Base-by-base conservation (phyloP, 2,113 vertebrate genomes). In the Chaetops frenatus region DNA sequence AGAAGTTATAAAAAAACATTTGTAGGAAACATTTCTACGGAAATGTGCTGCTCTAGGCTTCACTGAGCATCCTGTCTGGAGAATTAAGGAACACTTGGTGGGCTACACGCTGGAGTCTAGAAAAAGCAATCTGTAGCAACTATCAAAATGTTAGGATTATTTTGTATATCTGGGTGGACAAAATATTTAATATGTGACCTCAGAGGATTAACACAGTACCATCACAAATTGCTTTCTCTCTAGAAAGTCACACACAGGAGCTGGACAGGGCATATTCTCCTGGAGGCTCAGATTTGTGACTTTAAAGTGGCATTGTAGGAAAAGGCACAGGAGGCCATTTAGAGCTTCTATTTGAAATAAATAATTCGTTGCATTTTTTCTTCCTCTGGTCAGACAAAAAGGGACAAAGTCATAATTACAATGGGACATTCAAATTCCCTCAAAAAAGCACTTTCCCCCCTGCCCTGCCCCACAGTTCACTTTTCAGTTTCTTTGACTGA, bases 291-390 rank as follows among this genome's bases (percentile, higher is more conserved):
- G 5, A 25, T 42, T 23, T 76, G 18, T 60, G 35, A 31, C 21
- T 69, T 73, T 42, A 28, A 58, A 65, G 29, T 73, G 12, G 8
- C 38, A 15, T 13, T 73, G 20, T 7, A 54, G 20, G 19, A 77
- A 64, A 50, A 10, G 25, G 15, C 7, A 69, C 31, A 67, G 50
- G 35, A 51, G 27, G 8, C 1, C 3, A 12, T 67, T 84, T 84
- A 12, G 38, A 33, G 9, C 25, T 58, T 53, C 14, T 65, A 4
- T 85, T 57, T 42, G 12, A 47, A 91, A 73, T 31, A 51, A 69
- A 1, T 9, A 10, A 15, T 61, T 65, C 57, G 60, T 60, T 1
- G 0, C 2, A 7, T 11, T 24, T 29, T 29, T 38, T 15, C 38
- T 1, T 0, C 12, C 13, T 45, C 3, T 18, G 9, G 4, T 45